phyloP scores from a whole-genome alignment of 2,113 vertebrate species.

The Alectura lathami region DNA sequence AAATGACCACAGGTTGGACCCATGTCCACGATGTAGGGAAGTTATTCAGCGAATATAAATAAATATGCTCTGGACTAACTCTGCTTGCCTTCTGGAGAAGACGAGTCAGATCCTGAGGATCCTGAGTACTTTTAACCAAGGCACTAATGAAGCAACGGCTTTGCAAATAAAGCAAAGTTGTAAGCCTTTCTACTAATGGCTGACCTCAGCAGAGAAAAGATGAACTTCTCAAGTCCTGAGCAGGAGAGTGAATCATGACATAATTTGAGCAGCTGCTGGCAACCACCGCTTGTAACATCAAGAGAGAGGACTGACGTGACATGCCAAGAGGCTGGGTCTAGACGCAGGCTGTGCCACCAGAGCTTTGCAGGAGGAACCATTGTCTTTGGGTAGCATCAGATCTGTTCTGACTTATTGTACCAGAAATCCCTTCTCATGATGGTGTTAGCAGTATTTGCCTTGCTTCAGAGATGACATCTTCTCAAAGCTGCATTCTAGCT shows the following conservation, averaged over 20 bases:
- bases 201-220: neutral
- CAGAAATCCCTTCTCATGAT: neutral
- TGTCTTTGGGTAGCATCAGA: neutral
- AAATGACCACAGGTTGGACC: rapidly evolving
- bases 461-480: neutral
- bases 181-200: neutral
- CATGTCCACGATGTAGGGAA: neutral
- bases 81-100: neutral
- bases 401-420: neutral
- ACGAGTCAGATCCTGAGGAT: neutral
- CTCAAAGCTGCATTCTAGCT: neutral
- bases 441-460: neutral
- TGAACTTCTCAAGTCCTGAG: neutral
- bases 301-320: neutral
- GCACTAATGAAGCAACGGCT: neutral
- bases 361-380: neutral
- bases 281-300: neutral
- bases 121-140: neutral
- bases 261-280: neutral
- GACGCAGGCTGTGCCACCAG: neutral
- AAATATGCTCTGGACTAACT: neutral
- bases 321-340: neutral
- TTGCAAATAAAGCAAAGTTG: neutral
- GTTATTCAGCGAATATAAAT: neutral
- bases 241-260: neutral